Evolutionary conservation across 2,113 vertebrate genomes (phyloP).

Genomic region (Rhizomys pruinosus): DNA sequence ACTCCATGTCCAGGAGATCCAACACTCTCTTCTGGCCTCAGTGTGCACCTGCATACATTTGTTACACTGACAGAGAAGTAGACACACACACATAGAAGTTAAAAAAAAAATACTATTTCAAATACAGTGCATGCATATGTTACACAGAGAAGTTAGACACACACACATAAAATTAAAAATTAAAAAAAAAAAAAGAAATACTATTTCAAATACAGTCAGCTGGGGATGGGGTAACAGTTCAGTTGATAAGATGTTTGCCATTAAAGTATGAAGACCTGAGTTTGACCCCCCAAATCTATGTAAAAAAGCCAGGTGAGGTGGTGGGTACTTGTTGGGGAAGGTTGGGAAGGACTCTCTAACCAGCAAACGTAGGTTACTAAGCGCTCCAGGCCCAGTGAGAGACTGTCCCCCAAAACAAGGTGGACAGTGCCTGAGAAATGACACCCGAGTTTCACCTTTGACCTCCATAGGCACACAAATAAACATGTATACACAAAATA

Average conservation of each 20-base stretch:
- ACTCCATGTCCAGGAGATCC: background rate
- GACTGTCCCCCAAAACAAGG: too few species aligned
- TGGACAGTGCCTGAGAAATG: too few species aligned
- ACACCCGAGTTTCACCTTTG: too few species aligned
- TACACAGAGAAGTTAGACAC: background rate
- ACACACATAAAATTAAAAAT: background rate
- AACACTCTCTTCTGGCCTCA: background rate
- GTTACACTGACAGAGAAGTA: background rate
- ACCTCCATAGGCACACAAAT: too few species aligned
- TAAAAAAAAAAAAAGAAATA: constrained; percentile 19
- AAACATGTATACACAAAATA: background rate
- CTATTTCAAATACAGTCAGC: background rate
- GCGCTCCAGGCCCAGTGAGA: too few species aligned
- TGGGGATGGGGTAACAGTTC: background rate
- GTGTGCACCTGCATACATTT: background rate
- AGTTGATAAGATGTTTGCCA: background rate
- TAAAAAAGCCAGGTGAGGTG: background rate
- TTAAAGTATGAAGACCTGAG: background rate
- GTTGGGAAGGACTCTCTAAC: too few species aligned
- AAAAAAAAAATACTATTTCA: background rate
- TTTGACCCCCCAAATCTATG: background rate
- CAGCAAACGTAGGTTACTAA: too few species aligned
- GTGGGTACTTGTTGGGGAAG: background rate
- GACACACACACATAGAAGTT: background rate
- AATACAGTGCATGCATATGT: background rate